These are phyloP conservation scores for Macrotis lagotis DNA, from an alignment of 2,113 vertebrate species.

Conservation along the genomic window DNA sequence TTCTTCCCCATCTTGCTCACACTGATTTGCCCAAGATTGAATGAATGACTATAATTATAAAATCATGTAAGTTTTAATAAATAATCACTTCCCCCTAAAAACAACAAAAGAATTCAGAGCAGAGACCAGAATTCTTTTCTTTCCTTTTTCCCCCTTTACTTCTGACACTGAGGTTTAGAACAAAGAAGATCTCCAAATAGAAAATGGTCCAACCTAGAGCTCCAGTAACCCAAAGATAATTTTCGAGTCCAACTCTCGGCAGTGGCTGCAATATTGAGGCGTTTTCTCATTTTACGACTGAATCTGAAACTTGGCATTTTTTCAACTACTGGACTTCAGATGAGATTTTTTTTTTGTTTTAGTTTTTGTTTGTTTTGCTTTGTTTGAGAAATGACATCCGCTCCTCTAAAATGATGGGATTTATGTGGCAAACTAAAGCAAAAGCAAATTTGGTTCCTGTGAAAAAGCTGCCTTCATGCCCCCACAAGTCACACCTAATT, in stretches of 20 bases:
- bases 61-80: slow-evolving; percentile 30
- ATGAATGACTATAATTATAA: slow-evolving; percentile 54
- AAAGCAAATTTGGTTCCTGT: background rate
- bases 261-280: background rate
- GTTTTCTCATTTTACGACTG: slow-evolving; percentile 4
- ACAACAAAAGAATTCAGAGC: background rate
- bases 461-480: background rate
- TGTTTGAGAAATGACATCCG: slow-evolving; percentile 36
- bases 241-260: background rate
- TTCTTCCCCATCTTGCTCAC: slow-evolving; percentile 22
- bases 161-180: background rate
- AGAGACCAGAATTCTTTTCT: background rate
- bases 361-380: background rate
- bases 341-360: background rate
- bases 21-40: slow-evolving; percentile 43
- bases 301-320: slow-evolving; percentile 42
- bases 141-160: slow-evolving; percentile 22
- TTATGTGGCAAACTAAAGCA: background rate
- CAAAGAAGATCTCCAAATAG: slow-evolving; percentile 3
- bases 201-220: background rate
- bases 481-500: background rate
- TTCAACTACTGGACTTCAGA: slow-evolving; percentile 14
- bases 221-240: background rate
- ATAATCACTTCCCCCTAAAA: slow-evolving; percentile 13
- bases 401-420: slow-evolving; percentile 12